phyloP scores from a whole-genome alignment of 2,888 invertebrate genomes.

The Clanis bilineata region DNA sequence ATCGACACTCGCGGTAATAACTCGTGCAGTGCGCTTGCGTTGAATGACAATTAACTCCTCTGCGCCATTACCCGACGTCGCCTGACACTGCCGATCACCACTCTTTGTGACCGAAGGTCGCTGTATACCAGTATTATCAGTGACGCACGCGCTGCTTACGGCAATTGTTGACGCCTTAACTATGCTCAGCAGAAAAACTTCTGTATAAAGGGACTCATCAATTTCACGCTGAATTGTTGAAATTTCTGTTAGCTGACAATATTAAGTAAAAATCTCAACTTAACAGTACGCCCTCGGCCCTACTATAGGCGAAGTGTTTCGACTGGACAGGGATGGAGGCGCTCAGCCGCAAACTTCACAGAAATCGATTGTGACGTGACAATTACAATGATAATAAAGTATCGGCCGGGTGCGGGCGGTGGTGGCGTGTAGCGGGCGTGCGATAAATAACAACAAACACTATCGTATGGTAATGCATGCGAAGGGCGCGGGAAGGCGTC shows the following conservation, averaged over 20 bases:
- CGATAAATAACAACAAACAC: conserved; percentile 17
- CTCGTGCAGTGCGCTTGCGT: conserved; percentile 46
- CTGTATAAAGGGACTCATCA: neutral
- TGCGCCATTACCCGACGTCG: neutral
- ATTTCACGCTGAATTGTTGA: neutral
- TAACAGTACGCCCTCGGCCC: no score
- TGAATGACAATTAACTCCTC: conserved; percentile 50
- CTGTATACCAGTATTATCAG: conserved; percentile 13
- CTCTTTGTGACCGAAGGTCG: conserved; percentile 17
- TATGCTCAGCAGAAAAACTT: neutral
- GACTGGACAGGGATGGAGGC: neutral
- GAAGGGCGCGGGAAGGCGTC: conserved; percentile 24
- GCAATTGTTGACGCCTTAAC: conserved; percentile 7
- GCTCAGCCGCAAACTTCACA: conserved; percentile 15
- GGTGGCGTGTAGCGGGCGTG: no score
- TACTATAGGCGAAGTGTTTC: no score
- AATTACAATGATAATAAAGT: conserved; percentile 16
- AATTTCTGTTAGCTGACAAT: neutral
- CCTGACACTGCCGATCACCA: neutral
- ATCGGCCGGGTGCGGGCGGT: neutral
- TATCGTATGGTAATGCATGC: conserved; percentile 53
- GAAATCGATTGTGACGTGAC: conserved; percentile 17
- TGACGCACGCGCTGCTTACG: conserved; percentile 12
- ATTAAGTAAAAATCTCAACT: no score
- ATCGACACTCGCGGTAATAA: conserved; percentile 58